phyloP scores from a whole-genome alignment of 1,140 invertebrate species.

The Brachionus calyciflorus region DNA sequence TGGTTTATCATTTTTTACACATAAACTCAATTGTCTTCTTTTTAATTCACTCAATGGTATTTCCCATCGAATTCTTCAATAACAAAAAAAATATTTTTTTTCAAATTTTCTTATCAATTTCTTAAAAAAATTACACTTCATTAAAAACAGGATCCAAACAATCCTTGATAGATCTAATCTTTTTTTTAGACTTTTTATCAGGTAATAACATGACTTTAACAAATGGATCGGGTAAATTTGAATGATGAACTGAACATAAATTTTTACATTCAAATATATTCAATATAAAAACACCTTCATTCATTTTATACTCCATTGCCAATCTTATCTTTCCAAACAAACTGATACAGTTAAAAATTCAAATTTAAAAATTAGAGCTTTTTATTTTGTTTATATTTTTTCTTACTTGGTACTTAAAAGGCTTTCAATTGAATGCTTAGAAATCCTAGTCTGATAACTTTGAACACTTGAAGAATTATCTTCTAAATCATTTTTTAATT shows the following conservation, averaged over 20 bases:
- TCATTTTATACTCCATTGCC: slow-evolving; percentile 32
- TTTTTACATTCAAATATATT: slow-evolving; percentile 60
- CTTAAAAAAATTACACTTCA: slow-evolving; percentile 64
- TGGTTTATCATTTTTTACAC: slow-evolving; percentile 28
- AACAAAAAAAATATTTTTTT: background rate
- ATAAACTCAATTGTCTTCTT: background rate
- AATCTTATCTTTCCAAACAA: slow-evolving; percentile 31
- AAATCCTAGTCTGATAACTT: too few relatives aligned
- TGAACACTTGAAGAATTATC: too few relatives aligned
- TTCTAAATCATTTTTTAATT: too few relatives aligned
- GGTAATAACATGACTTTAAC: slow-evolving; percentile 87
- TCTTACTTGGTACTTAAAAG: too few relatives aligned
- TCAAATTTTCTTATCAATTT: background rate
- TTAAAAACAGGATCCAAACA: slow-evolving; percentile 86
- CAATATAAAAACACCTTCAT: slow-evolving; percentile 47
- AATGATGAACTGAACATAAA: slow-evolving; percentile 78
- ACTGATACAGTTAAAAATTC: too few relatives aligned
- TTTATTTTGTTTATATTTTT: too few relatives aligned
- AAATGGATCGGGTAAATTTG: slow-evolving; percentile 87
- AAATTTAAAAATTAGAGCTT: too few relatives aligned
- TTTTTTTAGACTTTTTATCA: slow-evolving; percentile 83
- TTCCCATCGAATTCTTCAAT: slow-evolving; percentile 20
- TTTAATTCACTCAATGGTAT: background rate
- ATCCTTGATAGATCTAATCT: slow-evolving; percentile 75
- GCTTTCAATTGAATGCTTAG: too few relatives aligned